phyloP scores from a whole-genome alignment of 2,113 vertebrate genomes.

The Plecturocebus donacophilus region DNA sequence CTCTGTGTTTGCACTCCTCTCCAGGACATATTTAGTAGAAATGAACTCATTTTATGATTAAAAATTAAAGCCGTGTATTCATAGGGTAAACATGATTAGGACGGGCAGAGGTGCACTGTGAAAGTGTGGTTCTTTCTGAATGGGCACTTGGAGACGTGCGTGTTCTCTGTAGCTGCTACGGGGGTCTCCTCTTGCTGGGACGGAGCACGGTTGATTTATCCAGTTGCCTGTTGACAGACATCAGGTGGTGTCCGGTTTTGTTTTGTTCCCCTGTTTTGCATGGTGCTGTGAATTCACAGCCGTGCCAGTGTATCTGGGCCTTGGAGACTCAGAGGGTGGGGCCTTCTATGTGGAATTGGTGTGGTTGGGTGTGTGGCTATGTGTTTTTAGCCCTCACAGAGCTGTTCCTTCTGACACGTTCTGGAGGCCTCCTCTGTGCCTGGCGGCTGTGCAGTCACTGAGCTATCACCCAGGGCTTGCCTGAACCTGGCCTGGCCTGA shows the following conservation, averaged over 20 bases:
- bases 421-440: neutral
- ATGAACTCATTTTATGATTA: neutral
- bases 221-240: neutral
- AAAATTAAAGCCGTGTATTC: neutral
- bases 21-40: neutral
- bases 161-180: accelerated
- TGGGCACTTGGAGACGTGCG: accelerated
- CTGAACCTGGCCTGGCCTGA: neutral
- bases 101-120: accelerated
- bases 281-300: neutral
- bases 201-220: accelerated
- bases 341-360: too few relatives aligned
- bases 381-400: accelerated
- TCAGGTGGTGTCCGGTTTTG: accelerated
- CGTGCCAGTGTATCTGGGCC: accelerated
- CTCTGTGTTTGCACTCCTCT: neutral
- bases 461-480: accelerated
- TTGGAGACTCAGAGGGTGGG: neutral
- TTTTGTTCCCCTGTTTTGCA: accelerated
- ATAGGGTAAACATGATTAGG: accelerated
- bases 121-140: neutral
- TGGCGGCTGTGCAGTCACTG: accelerated
- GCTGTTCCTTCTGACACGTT: neutral
- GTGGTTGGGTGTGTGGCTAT: accelerated
- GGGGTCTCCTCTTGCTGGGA: accelerated